phyloP scores from a whole-genome alignment of 2,797 vertebrate species.

The Dryobates pubescens region DNA sequence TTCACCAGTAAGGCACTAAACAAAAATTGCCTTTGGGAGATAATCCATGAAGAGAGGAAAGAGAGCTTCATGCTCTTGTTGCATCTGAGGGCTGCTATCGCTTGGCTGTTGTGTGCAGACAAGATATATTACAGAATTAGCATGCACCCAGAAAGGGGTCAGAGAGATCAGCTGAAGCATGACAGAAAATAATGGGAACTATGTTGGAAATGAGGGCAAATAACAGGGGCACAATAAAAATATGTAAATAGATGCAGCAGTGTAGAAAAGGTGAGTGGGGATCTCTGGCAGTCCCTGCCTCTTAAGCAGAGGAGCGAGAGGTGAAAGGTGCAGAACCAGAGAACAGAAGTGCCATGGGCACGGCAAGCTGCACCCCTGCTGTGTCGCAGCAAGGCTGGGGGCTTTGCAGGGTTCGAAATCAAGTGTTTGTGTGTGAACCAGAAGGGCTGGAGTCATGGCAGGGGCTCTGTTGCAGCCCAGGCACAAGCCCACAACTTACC shows the following conservation, averaged over 20 bases:
- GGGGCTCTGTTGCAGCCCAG: background rate
- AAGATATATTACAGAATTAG: background rate
- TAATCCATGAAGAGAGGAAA: background rate
- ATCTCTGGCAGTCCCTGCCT: background rate
- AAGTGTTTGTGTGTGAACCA: rapidly evolving
- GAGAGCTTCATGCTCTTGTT: background rate
- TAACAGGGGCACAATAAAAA: background rate
- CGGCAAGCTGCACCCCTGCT: rapidly evolving
- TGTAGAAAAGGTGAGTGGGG: background rate
- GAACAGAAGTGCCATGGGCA: background rate
- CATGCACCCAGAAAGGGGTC: background rate
- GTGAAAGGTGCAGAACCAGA: background rate
- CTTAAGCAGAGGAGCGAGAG: background rate
- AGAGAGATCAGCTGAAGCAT: background rate
- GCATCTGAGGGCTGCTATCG: background rate
- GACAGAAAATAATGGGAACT: background rate
- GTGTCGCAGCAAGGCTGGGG: background rate
- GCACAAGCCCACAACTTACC: constrained; percentile 31
- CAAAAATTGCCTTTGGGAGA: background rate
- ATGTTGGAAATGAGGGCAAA: background rate
- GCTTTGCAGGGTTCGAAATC: background rate
- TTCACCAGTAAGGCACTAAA: background rate
- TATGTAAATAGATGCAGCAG: rapidly evolving
- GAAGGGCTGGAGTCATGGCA: rapidly evolving
- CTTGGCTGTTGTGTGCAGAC: background rate